Base-by-base conservation (phyloP, 2,888 invertebrate species). In the Spisula solida region DNA sequence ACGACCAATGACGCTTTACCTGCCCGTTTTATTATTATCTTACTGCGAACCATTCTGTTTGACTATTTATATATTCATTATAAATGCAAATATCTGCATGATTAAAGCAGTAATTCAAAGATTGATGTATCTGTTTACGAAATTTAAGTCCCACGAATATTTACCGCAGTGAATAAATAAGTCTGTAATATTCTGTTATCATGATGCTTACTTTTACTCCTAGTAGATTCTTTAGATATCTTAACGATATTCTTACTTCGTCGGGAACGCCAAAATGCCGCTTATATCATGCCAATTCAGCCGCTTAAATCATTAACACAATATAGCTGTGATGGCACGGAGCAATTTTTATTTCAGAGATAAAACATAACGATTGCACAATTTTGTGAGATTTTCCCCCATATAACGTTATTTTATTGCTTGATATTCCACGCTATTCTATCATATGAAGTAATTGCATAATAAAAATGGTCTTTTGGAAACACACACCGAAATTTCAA, bases 331-430 rank as follows among this genome's bases (percentile, higher is more conserved):
- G 41, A 31, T 79, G 48, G 79, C 80, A 79, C 48, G 25, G 29
- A 79, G 20, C 70, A 78, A 55, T 78, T 47, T 87, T 85, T 90
- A 81, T 87, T 75, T 60, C 47, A 31, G 70, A 51, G 85, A 90
- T 90, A 90, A 90, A 90, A 82, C 84, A 82, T 82, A 87, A 87
- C 85, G 56, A 90, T 83, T 87, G 87, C 78, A 75, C 88, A 83
- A 83, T 25, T 86, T 86, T 82, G 85, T 82, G 82, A 81, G 51
- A 70, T 85, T 86, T 82, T 87, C 78, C 82, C 78, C 78, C 85
- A 81, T 82, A 75, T 82, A 80, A 56, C 48, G 41, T 47, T 29
- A 16, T 88, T 88, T 90, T 88, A 60, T 81, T 75, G 47, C 85
- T 47, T 47, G 48, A 60, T 81, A 80, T 86, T 25, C 47, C 55